Conservation (phyloP, 23 tunicate species). For the Diplosoma virens region DNA sequence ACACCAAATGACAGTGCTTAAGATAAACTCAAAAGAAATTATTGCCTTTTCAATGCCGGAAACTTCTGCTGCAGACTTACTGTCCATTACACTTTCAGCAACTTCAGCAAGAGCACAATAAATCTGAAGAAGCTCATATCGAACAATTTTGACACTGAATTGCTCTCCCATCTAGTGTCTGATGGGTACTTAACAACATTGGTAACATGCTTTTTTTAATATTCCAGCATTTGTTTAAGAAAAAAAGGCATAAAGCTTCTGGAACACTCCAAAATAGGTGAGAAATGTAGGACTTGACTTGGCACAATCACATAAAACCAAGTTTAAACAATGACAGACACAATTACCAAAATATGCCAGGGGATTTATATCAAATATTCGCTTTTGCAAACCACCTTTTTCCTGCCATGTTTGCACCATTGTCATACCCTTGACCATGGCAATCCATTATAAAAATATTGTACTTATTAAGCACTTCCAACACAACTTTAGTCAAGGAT, state of each 20-base stretch:
- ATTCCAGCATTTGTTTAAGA: not conserved
- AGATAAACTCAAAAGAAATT: not conserved
- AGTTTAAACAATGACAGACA: not conserved
- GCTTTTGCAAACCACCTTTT: conserved; percentile 1
- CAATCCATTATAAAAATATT: not conserved
- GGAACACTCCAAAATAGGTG: conserved; percentile 1
- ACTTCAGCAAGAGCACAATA: not conserved
- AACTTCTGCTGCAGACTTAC: not conserved
- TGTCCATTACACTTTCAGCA: not conserved
- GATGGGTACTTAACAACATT: not conserved
- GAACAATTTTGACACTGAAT: not conserved
- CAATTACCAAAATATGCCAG: not conserved
- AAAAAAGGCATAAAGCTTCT: not conserved
- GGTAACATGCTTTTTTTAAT: too few relatives aligned
- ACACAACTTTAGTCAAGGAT: not conserved
- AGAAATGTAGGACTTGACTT: not conserved
- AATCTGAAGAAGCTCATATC: not conserved
- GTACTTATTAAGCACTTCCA: not conserved
- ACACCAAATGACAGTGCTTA: not conserved
- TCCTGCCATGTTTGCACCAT: not conserved
- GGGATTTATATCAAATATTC: conserved; percentile 6
- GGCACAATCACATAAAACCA: conserved; percentile 10
- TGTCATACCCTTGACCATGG: not conserved
- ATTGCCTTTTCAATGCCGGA: not conserved
- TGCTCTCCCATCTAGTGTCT: conserved; percentile 8